phyloP scores from a whole-genome alignment of 2,113 vertebrate genomes.

The Bettongia penicillata region DNA sequence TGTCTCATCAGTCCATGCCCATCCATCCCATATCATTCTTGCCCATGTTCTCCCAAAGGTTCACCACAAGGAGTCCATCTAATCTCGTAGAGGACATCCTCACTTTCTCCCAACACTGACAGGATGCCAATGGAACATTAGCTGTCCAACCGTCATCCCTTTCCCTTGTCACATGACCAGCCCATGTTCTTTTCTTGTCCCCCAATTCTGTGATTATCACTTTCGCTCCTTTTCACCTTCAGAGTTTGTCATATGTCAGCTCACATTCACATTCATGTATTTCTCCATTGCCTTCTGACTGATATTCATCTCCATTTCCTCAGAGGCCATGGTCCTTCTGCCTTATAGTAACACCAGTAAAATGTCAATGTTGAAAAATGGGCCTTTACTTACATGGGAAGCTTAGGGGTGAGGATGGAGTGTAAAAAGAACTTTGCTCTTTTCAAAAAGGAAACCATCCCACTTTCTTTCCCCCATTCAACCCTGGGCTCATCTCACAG shows the following conservation, averaged over 20 bases:
- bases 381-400: not conserved
- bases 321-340: not conserved
- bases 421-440: not conserved
- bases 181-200: not conserved
- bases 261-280: not conserved
- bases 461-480: not conserved
- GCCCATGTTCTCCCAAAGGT: not conserved
- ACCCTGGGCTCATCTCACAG: not conserved
- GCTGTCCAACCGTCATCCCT: not conserved
- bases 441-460: not conserved
- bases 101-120: not conserved
- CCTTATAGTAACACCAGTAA: not conserved
- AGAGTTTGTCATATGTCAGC: not conserved
- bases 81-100: not conserved
- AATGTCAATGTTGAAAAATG: not conserved
- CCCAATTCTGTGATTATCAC: not conserved
- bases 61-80: not conserved
- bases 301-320: not conserved
- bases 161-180: not conserved
- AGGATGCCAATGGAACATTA: not conserved
- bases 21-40: not conserved
- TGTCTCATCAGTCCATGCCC: not conserved
- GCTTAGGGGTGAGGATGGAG: not conserved
- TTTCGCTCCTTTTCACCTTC: not conserved
- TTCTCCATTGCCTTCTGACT: not conserved